Conservation (phyloP, 2,113 vertebrate genomes). For the Nycticryphes semicollaris region DNA sequence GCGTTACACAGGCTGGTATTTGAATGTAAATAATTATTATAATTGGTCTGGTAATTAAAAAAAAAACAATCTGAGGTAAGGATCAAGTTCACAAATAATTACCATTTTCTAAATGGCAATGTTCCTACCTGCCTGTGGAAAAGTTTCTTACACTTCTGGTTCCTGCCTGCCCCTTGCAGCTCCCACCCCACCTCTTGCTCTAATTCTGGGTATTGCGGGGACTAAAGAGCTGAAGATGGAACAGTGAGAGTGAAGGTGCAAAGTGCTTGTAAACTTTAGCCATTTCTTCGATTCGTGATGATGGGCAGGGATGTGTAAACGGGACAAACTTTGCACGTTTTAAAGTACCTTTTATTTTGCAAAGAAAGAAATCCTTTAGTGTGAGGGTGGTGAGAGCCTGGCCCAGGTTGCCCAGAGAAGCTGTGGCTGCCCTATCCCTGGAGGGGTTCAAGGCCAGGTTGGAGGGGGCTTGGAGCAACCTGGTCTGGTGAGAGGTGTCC, state of each 20-base stretch:
- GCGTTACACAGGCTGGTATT: not conserved
- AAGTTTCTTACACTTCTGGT: not conserved
- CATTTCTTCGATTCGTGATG: accelerated
- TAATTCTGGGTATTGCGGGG: accelerated
- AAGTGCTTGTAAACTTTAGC: not conserved
- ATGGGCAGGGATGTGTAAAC: accelerated
- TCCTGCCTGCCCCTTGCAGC: not conserved
- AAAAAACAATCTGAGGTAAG: not conserved
- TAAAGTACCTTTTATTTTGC: not conserved
- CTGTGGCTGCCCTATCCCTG: too few relatives aligned
- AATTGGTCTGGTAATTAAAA: not conserved
- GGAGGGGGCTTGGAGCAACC: too few relatives aligned
- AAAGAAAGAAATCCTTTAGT: too few relatives aligned
- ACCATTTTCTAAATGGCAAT: not conserved
- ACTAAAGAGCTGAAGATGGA: not conserved
- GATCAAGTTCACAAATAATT: not conserved
- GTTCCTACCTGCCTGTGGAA: not conserved
- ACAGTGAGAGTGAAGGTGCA: accelerated
- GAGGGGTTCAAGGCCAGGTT: too few relatives aligned
- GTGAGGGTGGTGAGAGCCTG: too few relatives aligned
- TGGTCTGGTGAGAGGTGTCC: too few relatives aligned
- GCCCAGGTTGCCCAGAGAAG: too few relatives aligned
- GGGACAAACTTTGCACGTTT: accelerated
- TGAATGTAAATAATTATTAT: not conserved
- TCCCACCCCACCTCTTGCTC: not conserved